Evolutionary conservation across 2,888 invertebrate genomes (phyloP).

Genomic region (Allolobophora icterica): DNA sequence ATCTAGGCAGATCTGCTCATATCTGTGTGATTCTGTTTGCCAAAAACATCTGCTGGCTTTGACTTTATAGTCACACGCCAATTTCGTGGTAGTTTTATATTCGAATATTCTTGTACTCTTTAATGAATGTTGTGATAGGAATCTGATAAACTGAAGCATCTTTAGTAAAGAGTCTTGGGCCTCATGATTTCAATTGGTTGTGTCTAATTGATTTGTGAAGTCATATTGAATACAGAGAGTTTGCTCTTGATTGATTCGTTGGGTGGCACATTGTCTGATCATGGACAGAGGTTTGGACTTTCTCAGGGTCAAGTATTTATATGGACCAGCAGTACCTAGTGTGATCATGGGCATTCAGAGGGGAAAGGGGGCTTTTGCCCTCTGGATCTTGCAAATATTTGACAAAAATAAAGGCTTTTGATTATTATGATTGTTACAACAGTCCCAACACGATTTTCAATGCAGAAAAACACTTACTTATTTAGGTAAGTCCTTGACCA

Average conservation of each 20-base stretch:
- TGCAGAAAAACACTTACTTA: no score
- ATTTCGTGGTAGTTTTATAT: not conserved
- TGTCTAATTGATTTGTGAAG: not conserved
- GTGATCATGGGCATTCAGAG: no score
- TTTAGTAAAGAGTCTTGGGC: no score
- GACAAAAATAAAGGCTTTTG: no score
- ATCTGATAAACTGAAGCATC: not conserved
- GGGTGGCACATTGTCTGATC: not conserved
- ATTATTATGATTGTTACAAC: no score
- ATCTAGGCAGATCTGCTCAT: not conserved
- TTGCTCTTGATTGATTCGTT: no score
- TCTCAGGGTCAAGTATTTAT: not conserved
- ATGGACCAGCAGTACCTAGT: not conserved
- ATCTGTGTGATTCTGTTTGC: not conserved
- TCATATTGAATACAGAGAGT: not conserved
- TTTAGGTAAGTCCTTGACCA: no score
- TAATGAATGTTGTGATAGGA: not conserved
- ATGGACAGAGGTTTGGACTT: not conserved
- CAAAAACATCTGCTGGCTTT: not conserved
- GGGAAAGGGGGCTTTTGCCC: no score
- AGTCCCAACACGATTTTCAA: no score
- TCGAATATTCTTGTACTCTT: not conserved
- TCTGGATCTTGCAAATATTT: no score
- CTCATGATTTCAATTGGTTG: not conserved
- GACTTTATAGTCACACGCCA: not conserved